phyloP scores from a whole-genome alignment of 2,797 vertebrate species.

The Tarsius wallacei region DNA sequence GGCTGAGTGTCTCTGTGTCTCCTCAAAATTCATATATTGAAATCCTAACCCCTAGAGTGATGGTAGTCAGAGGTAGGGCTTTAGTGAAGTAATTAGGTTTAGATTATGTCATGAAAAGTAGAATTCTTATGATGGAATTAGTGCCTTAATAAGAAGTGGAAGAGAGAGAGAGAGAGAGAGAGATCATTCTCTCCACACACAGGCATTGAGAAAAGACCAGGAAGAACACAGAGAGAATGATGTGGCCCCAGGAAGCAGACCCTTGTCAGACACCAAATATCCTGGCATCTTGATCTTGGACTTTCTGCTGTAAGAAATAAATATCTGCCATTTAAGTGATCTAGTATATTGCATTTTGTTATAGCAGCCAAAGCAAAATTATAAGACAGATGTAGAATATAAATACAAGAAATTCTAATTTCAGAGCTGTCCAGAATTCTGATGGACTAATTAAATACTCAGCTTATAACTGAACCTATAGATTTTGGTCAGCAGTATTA shows the following conservation, averaged over 20 bases:
- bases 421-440: background rate
- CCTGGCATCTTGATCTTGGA: background rate
- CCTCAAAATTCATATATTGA: background rate
- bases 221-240: background rate
- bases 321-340: background rate
- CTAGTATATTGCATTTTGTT: background rate
- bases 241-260: background rate
- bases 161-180: background rate
- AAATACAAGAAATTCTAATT: slow-evolving; percentile 24
- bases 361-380: background rate
- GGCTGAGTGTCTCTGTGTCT: background rate
- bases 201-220: background rate
- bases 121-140: background rate
- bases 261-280: background rate
- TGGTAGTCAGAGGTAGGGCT: background rate
- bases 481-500: slow-evolving; percentile 47
- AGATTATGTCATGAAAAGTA: slow-evolving; percentile 1
- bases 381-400: background rate
- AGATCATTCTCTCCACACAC: background rate
- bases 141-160: background rate
- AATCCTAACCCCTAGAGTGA: background rate
- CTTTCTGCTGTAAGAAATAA: background rate
- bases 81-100: background rate
- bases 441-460: slow-evolving; percentile 20
- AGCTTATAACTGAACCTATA: background rate